These are phyloP conservation scores for Lathronympha strigana DNA, from an alignment of 2,888 invertebrate species.

Conservation along the genomic window DNA sequence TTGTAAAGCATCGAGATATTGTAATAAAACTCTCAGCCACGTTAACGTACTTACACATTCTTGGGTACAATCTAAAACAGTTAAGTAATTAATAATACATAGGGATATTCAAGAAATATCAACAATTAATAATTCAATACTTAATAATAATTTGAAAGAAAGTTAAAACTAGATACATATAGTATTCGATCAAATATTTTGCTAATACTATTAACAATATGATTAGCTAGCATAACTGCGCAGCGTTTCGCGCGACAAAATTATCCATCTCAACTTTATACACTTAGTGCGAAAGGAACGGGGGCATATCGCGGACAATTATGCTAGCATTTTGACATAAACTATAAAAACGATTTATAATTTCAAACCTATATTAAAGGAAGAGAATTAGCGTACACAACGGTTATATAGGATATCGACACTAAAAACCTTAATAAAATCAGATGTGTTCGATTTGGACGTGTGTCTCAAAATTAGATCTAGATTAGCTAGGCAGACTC, in stretches of 20 bases:
- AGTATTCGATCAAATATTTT: not conserved
- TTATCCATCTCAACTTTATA: conserved; percentile 6
- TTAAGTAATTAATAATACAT: conserved; percentile 1
- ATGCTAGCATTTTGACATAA: not conserved
- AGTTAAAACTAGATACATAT: conserved; percentile 4
- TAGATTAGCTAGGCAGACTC: conserved; percentile 19
- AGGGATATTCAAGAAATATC: conserved; percentile 3
- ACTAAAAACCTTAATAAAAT: conserved; percentile 10
- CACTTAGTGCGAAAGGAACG: conserved; percentile 5
- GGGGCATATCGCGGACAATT: conserved; percentile 1
- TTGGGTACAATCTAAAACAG: conserved; percentile 2
- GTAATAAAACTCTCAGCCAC: too few relatives aligned
- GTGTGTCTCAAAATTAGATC: not conserved
- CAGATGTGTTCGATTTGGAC: not conserved
- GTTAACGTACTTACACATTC: conserved; percentile 14
- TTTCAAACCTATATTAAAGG: not conserved
- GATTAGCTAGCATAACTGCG: conserved; percentile 4
- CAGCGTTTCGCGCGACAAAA: conserved; percentile 8
- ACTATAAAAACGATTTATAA: not conserved
- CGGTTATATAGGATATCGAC: not conserved
- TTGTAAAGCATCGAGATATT: too few relatives aligned
- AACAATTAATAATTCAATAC: conserved; percentile 18
- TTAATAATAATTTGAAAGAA: conserved; percentile 3
- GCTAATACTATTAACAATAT: conserved; percentile 13
- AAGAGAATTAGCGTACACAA: conserved; percentile 6